Percentiles rank a stretch among this genome's conserved stretches.
phyloP scores from a whole-genome alignment of 2,888 invertebrate genomes.

The Neoscelio sp. region DNA sequence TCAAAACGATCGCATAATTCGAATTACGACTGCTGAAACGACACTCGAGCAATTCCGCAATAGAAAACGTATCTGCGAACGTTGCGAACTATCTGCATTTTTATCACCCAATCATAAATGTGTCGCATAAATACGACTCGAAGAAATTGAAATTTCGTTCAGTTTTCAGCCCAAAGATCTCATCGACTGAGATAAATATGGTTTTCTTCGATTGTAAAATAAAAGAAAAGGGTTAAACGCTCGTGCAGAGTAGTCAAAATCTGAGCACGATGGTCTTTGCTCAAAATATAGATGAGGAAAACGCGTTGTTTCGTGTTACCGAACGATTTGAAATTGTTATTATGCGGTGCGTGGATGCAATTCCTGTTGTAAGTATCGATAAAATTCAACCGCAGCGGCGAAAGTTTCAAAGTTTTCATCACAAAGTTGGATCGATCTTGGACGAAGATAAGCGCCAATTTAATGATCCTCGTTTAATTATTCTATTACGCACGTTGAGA shows the following conservation, averaged over 20 bases:
- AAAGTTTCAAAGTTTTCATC: slow-evolving; percentile 57
- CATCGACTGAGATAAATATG: neutral
- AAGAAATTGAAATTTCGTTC: slow-evolving; percentile 28
- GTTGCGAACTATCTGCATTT: slow-evolving; percentile 34
- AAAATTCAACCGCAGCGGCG: slow-evolving; percentile 40
- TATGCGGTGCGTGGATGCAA: slow-evolving; percentile 21
- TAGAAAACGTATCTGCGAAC: slow-evolving; percentile 47
- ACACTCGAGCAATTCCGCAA: slow-evolving; percentile 58
- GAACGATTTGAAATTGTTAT: slow-evolving; percentile 5
- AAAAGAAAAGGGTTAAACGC: too few relatives aligned
- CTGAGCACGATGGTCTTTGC: too few relatives aligned
- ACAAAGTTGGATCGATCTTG: slow-evolving; percentile 33
- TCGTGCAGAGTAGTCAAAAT: too few relatives aligned
- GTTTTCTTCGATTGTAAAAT: neutral
- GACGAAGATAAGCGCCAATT: slow-evolving; percentile 36
- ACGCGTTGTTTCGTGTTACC: slow-evolving; percentile 4
- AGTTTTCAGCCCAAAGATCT: slow-evolving; percentile 10
- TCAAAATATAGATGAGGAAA: slow-evolving; percentile 29
- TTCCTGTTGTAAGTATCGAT: slow-evolving; percentile 38
- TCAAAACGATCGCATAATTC: slow-evolving; percentile 62
- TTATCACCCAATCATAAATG: slow-evolving; percentile 55
- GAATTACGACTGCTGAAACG: slow-evolving; percentile 63
- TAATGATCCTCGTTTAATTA: slow-evolving; percentile 61
- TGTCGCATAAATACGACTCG: slow-evolving; percentile 47
- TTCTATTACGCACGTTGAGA: slow-evolving; percentile 57